Evolutionary conservation across 2,888 invertebrate genomes (phyloP).

Genomic region (Drosophila koepferae): DNA sequence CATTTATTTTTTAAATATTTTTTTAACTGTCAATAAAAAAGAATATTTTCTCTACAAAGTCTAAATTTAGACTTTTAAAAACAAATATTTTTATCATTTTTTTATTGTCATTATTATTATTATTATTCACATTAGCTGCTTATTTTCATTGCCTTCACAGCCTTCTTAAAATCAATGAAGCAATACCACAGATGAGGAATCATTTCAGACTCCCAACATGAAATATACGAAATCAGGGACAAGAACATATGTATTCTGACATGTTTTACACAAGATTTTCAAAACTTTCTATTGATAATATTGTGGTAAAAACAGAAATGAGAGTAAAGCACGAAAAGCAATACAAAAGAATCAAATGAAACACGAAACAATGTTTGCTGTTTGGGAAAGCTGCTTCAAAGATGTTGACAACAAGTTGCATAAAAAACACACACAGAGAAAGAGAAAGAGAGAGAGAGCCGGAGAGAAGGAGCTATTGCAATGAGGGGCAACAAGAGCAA

Average conservation of each 20-base stretch:
- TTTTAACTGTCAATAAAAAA: no score
- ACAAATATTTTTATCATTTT: background rate
- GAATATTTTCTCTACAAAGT: no score
- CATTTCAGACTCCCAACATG: background rate
- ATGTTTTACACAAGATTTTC: background rate
- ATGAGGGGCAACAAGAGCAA: background rate
- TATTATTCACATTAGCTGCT: background rate
- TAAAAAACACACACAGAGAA: background rate
- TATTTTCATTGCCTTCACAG: background rate
- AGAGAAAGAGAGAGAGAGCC: background rate
- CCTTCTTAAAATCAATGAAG: background rate
- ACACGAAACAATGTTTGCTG: conserved; percentile 13
- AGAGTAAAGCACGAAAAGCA: background rate
- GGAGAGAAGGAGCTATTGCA: no score
- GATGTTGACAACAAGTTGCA: conserved; percentile 33
- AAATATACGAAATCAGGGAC: background rate
- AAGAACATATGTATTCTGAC: background rate
- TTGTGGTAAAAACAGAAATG: background rate
- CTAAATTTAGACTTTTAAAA: no score
- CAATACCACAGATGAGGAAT: background rate
- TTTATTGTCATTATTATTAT: background rate
- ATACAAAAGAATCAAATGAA: conserved; percentile 10
- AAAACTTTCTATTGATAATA: conserved; percentile 7
- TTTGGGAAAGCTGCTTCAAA: conserved; percentile 35
- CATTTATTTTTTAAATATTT: no score